Evolutionary conservation across 2,888 invertebrate species (phyloP).

Genomic region (Plusia festucae): DNA sequence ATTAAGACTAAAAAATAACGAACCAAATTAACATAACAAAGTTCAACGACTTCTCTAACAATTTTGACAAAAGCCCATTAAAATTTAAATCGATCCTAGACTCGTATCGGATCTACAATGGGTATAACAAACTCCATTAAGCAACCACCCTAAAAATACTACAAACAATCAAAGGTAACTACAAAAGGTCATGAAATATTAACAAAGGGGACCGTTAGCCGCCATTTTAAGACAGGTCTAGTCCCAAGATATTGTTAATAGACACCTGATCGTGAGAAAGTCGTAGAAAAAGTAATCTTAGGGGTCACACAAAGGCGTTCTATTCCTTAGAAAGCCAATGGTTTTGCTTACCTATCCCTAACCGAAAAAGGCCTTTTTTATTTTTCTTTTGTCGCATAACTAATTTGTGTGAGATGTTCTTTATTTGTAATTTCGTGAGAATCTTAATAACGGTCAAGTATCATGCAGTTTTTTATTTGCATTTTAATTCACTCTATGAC

Average conservation of each 20-base stretch:
- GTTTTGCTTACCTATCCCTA: conserved; percentile 32
- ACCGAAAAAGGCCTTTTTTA: conserved; percentile 43
- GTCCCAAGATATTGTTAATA: conserved; percentile 69
- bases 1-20: conserved; percentile 3
- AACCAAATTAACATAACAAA: conserved; percentile 26
- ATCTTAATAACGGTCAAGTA: conserved; percentile 52
- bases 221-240: conserved; percentile 75
- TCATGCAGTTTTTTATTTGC: conserved; percentile 35
- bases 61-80: conserved; percentile 43
- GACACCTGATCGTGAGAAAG: conserved; percentile 83
- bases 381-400: conserved; percentile 53
- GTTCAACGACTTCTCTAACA: conserved; percentile 46
- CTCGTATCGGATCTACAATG: conserved; percentile 33
- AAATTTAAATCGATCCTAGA: conserved; percentile 53
- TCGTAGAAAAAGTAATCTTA: conserved; percentile 61
- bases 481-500: conserved; percentile 25
- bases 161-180: conserved; percentile 60
- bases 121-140: conserved; percentile 39
- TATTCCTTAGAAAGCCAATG: conserved; percentile 61
- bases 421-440: conserved; percentile 63
- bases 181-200: conserved; percentile 64
- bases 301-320: conserved; percentile 56
- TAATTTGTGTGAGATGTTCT: conserved; percentile 63
- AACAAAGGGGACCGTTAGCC: conserved; percentile 76
- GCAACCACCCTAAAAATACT: conserved; percentile 55